phyloP scores from a whole-genome alignment of 2,113 vertebrate genomes.

The Lamprotornis superbus region DNA sequence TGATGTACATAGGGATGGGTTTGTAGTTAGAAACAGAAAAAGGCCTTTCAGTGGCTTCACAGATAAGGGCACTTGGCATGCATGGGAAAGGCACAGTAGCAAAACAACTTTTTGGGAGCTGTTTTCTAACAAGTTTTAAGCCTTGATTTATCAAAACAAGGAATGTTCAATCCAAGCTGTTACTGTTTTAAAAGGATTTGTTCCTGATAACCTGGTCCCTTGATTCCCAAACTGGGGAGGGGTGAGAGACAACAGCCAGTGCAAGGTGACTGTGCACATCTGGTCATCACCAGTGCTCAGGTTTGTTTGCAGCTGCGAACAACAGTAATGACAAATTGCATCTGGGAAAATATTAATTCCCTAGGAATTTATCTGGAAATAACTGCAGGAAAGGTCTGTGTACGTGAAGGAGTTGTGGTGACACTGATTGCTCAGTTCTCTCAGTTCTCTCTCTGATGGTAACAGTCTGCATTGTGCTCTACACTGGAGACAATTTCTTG shows the following conservation, averaged over 20 bases:
- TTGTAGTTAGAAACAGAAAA: neutral
- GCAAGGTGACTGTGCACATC: fast-evolving
- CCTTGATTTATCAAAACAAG: neutral
- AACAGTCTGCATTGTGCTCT: no score
- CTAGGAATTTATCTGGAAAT: neutral
- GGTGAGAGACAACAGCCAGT: neutral
- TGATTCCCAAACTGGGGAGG: neutral
- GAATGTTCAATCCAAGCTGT: neutral
- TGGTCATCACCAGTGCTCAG: neutral
- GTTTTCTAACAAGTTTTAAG: neutral
- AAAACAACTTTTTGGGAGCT: neutral
- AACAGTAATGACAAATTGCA: neutral
- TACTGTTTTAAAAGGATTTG: neutral
- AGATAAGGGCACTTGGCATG: neutral
- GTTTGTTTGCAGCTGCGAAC: neutral
- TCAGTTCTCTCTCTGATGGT: neutral
- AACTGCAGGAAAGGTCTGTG: neutral
- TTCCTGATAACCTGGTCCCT: neutral
- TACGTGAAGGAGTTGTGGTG: neutral
- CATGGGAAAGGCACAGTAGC: neutral
- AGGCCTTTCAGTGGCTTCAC: neutral
- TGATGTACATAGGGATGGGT: neutral
- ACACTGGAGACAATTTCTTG: neutral
- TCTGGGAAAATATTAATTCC: neutral
- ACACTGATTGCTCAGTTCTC: neutral